A percentile compares a stretch with the other conserved stretches of the same genome.
Evolutionary conservation across 2,888 invertebrate species (phyloP).

Genomic region (Drosophila crucigera): DNA sequence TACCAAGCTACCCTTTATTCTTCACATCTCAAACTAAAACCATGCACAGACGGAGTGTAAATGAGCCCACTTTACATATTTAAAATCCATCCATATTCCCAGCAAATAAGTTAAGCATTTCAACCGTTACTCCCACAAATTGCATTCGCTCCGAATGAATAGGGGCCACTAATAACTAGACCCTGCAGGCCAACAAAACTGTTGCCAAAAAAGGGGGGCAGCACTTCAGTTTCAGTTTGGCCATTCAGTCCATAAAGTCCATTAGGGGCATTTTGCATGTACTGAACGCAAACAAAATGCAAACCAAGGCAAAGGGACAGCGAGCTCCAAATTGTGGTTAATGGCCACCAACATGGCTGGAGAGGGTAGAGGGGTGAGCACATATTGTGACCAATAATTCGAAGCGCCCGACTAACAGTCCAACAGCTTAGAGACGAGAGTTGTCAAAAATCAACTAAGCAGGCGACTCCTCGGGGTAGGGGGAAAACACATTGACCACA

Average conservation of each 20-base stretch:
- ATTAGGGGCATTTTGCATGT: slow-evolving; percentile 75
- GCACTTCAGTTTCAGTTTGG: slow-evolving; percentile 25
- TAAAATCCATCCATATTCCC: neutral
- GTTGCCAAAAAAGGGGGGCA: slow-evolving; percentile 30
- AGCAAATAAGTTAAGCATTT: neutral
- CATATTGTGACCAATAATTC: slow-evolving; percentile 61
- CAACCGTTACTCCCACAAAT: slow-evolving; percentile 13
- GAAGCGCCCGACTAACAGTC: slow-evolving; percentile 39
- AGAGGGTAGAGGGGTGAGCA: neutral
- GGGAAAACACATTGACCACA: slow-evolving; percentile 22
- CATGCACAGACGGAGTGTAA: neutral
- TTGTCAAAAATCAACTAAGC: slow-evolving; percentile 56
- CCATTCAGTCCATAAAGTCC: slow-evolving; percentile 59
- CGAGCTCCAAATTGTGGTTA: slow-evolving; percentile 63
- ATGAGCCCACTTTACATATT: neutral
- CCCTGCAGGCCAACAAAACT: slow-evolving; percentile 22
- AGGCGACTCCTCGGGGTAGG: neutral
- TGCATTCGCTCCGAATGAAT: slow-evolving; percentile 19
- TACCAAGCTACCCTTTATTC: neutral
- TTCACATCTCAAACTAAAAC: neutral
- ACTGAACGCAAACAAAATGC: slow-evolving; percentile 39
- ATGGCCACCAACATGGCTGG: slow-evolving; percentile 28
- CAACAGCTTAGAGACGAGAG: slow-evolving; percentile 37
- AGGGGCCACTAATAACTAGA: slow-evolving; percentile 39
- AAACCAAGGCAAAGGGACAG: slow-evolving; percentile 12